Conservation (phyloP, 2,888 invertebrate species). For the Malthinus seriepunctatus region DNA sequence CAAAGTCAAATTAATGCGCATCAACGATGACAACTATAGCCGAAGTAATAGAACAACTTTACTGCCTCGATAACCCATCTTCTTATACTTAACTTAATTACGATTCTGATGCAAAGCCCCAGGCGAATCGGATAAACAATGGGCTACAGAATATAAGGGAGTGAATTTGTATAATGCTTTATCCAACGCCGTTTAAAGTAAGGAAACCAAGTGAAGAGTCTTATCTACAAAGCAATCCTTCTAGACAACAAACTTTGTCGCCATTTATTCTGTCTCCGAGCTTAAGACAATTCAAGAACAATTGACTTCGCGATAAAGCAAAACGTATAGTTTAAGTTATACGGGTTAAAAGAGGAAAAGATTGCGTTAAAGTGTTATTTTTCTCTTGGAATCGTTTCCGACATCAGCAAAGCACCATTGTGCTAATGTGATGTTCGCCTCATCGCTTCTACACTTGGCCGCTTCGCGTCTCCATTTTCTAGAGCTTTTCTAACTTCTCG, state of each 20-base stretch:
- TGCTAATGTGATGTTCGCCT: conserved; percentile 52
- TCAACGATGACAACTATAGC: conserved; percentile 40
- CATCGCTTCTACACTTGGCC: conserved; percentile 51
- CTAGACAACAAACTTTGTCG: conserved; percentile 50
- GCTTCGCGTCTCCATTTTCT: conserved; percentile 48
- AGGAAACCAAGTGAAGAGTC: conserved; percentile 36
- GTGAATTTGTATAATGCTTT: conserved; percentile 42
- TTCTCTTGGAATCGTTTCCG: conserved; percentile 31
- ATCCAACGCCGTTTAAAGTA: conserved; percentile 35
- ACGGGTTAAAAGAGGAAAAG: conserved; percentile 11
- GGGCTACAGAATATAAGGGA: conserved; percentile 40
- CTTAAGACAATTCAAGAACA: conserved; percentile 19
- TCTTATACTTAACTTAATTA: conserved; percentile 43
- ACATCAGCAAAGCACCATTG: conserved; percentile 44
- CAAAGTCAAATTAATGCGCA: conserved; percentile 42
- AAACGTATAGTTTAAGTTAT: background rate
- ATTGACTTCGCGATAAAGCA: conserved; percentile 13
- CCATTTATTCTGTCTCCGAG: conserved; percentile 45
- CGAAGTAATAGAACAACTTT: conserved; percentile 39
- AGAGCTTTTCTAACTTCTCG: conserved; percentile 38
- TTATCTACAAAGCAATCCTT: conserved; percentile 48
- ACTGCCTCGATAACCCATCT: conserved; percentile 41
- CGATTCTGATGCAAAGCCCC: conserved; percentile 37
- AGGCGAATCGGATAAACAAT: conserved; percentile 43
- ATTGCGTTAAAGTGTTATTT: conserved; percentile 5